Conservation (phyloP, 2,888 invertebrate species). For the Diloba caeruleocephala region DNA sequence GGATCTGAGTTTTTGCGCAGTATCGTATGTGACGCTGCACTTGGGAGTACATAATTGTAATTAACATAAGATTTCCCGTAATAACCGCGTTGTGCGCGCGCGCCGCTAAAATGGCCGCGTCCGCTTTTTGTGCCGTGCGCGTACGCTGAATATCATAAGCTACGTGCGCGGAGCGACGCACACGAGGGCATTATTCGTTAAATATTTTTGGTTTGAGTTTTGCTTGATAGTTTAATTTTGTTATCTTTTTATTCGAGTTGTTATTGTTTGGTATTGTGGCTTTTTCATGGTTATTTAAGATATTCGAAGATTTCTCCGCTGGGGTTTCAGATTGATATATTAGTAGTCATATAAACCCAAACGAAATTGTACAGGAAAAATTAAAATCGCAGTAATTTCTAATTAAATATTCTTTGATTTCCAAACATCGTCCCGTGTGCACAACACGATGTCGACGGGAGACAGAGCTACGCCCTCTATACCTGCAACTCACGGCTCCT, state of each 20-base stretch:
- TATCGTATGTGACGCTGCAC: constrained; percentile 69
- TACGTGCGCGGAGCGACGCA: constrained; percentile 64
- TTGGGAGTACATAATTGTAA: constrained; percentile 70
- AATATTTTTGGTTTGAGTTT: constrained; percentile 9
- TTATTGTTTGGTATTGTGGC: too few relatives aligned
- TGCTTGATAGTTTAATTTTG: not conserved
- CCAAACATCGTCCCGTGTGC: constrained; percentile 68
- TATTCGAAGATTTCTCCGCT: too few relatives aligned
- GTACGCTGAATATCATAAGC: constrained; percentile 87
- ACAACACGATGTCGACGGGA: constrained; percentile 61
- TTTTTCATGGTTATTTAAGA: too few relatives aligned
- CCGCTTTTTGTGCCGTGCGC: constrained; percentile 76
- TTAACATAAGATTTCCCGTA: constrained; percentile 87
- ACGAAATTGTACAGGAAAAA: too few relatives aligned
- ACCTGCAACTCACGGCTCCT: constrained; percentile 61
- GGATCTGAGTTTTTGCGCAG: constrained; percentile 75
- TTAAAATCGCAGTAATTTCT: not conserved
- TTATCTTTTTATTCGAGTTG: too few relatives aligned
- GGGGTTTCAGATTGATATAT: too few relatives aligned
- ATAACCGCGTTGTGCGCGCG: constrained; percentile 78
- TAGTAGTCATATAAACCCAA: too few relatives aligned
- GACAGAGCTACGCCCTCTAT: constrained; percentile 77
- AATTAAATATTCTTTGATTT: constrained; percentile 17
- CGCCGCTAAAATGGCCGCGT: constrained; percentile 75
- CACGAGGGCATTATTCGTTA: constrained; percentile 78